A percentile compares a stretch with the other conserved stretches of the same genome.
phyloP scores from a whole-genome alignment of 2,888 invertebrate species.

The Meloe dianella region DNA sequence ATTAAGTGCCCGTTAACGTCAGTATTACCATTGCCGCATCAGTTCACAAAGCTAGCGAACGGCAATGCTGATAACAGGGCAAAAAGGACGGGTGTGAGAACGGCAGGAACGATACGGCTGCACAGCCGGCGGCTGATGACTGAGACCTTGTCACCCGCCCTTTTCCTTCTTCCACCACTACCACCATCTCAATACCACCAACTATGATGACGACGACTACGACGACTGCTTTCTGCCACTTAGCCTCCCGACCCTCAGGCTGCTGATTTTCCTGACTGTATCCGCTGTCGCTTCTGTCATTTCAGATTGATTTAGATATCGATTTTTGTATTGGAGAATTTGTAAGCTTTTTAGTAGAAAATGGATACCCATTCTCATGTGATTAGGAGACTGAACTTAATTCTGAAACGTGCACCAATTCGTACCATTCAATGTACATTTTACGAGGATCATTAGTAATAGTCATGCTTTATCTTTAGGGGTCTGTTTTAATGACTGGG shows the following conservation, averaged over 20 bases:
- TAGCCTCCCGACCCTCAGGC: constrained; percentile 44
- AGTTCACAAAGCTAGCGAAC: constrained; percentile 27
- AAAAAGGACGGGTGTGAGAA: constrained; percentile 5
- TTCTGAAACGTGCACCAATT: constrained; percentile 17
- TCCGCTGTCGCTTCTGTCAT: constrained; percentile 43
- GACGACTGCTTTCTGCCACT: constrained; percentile 48
- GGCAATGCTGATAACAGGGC: constrained; percentile 25
- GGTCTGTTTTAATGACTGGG: not conserved
- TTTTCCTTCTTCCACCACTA: constrained; percentile 37
- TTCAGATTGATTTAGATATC: constrained; percentile 41
- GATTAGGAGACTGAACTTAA: constrained; percentile 28
- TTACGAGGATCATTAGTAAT: constrained; percentile 15
- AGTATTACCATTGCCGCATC: constrained; percentile 17
- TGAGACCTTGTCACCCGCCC: constrained; percentile 51
- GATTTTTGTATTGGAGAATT: constrained; percentile 35
- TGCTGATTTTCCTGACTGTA: constrained; percentile 39
- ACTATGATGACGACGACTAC: constrained; percentile 17
- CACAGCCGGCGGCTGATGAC: constrained; percentile 50
- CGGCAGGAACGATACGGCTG: constrained; percentile 16
- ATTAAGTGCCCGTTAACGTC: constrained; percentile 8
- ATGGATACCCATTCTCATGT: constrained; percentile 15
- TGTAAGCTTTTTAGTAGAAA: constrained; percentile 14
- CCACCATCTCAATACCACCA: constrained; percentile 21
- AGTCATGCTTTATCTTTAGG: not conserved
- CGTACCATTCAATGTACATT: constrained; percentile 18